Evolutionary conservation across 2,113 vertebrate species (phyloP).

Genomic region (Myrmecobius fasciatus): DNA sequence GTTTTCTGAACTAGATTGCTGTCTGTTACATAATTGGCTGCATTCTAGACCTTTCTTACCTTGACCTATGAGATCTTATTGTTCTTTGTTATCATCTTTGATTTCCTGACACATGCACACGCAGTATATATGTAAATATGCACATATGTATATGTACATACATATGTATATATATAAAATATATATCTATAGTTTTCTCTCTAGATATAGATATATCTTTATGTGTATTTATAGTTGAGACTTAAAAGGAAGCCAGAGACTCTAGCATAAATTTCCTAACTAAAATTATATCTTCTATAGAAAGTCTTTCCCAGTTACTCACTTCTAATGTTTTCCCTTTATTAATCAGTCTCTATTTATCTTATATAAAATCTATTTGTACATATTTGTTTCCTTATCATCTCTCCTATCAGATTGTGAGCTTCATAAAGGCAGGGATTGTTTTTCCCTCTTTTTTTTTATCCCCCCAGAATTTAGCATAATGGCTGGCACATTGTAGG

Average conservation of each 20-base stretch:
- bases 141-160: too few species aligned
- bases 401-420: not conserved
- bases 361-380: not conserved
- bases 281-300: not conserved
- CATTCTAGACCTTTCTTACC: not conserved
- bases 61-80: conserved; percentile 22
- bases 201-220: not conserved
- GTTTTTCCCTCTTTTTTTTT: not conserved
- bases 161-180: not conserved
- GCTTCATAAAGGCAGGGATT: not conserved
- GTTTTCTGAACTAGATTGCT: not conserved
- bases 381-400: not conserved
- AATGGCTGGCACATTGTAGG: not conserved
- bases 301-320: not conserved
- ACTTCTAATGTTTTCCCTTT: not conserved
- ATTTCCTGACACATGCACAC: not conserved
- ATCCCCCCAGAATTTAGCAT: not conserved
- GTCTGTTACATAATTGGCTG: not conserved
- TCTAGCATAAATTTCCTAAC: not conserved
- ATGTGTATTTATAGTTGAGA: not conserved
- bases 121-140: too few species aligned
- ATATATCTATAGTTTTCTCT: not conserved
- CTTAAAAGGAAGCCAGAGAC: not conserved
- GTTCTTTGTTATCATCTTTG: not conserved
- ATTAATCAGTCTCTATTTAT: not conserved